Conservation (phyloP, 2,113 vertebrate species). For the Thryonomys swinderianus region DNA sequence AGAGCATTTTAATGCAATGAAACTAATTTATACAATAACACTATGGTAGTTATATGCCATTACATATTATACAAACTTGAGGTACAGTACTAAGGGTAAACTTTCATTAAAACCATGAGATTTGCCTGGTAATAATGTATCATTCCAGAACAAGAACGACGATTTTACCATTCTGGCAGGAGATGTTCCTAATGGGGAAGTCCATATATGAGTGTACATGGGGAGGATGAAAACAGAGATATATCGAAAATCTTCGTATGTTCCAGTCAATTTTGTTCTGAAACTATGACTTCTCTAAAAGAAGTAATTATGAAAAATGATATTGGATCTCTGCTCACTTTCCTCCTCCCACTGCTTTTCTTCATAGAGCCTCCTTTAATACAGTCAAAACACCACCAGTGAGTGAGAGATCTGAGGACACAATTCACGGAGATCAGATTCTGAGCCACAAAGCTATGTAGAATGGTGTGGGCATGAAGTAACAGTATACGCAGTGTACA, state of each 20-base stretch:
- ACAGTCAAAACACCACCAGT: not conserved
- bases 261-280: not conserved
- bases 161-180: not conserved
- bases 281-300: not conserved
- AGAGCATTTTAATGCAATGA: not conserved
- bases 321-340: not conserved
- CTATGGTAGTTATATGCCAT: not conserved
- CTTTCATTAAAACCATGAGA: not conserved
- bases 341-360: not conserved
- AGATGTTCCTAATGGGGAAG: not conserved
- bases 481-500: too few relatives aligned
- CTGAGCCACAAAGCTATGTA: not conserved
- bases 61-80: not conserved
- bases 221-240: not conserved
- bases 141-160: not conserved
- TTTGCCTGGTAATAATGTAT: not conserved
- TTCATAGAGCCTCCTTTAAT: not conserved
- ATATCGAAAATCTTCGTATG: not conserved
- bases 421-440: not conserved
- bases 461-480: not conserved
- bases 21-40: not conserved
- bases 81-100: not conserved
- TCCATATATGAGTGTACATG: not conserved
- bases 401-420: fast-evolving
- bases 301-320: not conserved